Base-by-base conservation (phyloP, 2,888 invertebrate species). In the Cryptocephalus moraei region DNA sequence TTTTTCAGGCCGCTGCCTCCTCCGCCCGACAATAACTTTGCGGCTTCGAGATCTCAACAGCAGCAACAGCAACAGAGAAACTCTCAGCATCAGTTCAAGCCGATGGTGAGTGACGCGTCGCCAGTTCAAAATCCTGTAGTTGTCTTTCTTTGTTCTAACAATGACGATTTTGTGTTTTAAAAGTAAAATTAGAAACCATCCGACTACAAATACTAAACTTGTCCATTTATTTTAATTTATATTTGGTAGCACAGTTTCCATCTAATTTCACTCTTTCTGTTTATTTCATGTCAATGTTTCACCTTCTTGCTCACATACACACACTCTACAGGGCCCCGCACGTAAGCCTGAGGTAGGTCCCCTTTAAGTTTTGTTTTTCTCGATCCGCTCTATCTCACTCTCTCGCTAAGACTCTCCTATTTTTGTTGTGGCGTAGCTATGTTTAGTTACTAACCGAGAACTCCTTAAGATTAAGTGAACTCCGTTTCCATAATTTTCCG, bases 341-440 rank as follows among this genome's bases (percentile, higher is more conserved):
- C 81, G 88, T 77, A 86, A 86, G 78, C 89, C 90, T 68, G 91
- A 91, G 88, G 90, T 90, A 84, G 77, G 86, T 81, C 62, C 57
- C 58, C 46, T 41, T 22, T 22, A 22, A 2, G 22, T 45, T 49
- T 51, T 49, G 36, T 54, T 47, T 51, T 49, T 39, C 41, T 31
- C 36, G 36, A n/a, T 31, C 22, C 6, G 36, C 12, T 36, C 12
- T n/a, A n/a, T n/a, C 2, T 36, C 36, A 12, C n/a, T 2, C 36
- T 11, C 12, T 36, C n/a, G 6, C 12, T 36, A 36, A 11, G 36
- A 36, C 12, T 43, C 41, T 46, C 41, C 33, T 46, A 11, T 49
- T 38, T 45, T 13, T 45, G 36, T 11, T 46, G 34, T 42, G 13
- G 38, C 12, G 33, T 43, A 22, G 22, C 36, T n/a, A n/a, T n/a